Evolutionary conservation across 2,113 vertebrate genomes (phyloP).

Genomic region (Mus spicilegus): DNA sequence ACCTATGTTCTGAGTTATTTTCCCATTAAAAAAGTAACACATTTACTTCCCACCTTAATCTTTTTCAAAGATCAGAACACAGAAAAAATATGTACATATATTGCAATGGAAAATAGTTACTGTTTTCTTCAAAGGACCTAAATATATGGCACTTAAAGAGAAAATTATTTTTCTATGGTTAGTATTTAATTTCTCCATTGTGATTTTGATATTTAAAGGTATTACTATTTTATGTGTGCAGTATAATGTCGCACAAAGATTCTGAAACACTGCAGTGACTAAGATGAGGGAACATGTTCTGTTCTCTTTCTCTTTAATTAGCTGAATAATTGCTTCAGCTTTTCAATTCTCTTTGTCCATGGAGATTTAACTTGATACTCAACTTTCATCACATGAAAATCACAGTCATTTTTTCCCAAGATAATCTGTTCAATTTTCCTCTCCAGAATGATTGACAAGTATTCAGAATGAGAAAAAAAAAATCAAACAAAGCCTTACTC

Average conservation of each 20-base stretch:
- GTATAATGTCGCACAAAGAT: neutral
- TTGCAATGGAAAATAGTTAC: neutral
- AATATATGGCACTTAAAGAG: neutral
- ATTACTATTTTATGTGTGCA: neutral
- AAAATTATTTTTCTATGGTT: neutral
- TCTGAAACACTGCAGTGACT: neutral
- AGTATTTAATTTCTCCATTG: neutral
- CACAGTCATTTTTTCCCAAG: constrained; percentile 50
- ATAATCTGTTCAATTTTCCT: constrained; percentile 66
- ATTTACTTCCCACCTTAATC: neutral
- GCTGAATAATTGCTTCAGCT: constrained; percentile 38
- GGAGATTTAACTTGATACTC: constrained; percentile 54
- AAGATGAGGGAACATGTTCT: neutral
- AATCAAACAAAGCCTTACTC: constrained; percentile 14
- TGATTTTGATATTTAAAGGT: constrained; percentile 11
- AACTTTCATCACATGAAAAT: constrained; percentile 55
- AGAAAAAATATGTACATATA: neutral
- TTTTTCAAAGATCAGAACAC: neutral
- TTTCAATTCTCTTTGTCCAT: constrained; percentile 56
- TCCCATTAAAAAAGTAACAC: neutral
- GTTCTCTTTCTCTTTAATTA: constrained; percentile 44
- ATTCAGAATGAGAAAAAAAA: constrained; percentile 63
- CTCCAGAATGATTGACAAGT: constrained; percentile 55
- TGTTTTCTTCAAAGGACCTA: neutral
- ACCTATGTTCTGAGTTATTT: neutral